A percentile compares a stretch with the other conserved stretches of the same genome.
These are phyloP conservation scores for Clitarchus hookeri DNA, from an alignment of 2,888 invertebrate genomes.

Conservation along the genomic window DNA sequence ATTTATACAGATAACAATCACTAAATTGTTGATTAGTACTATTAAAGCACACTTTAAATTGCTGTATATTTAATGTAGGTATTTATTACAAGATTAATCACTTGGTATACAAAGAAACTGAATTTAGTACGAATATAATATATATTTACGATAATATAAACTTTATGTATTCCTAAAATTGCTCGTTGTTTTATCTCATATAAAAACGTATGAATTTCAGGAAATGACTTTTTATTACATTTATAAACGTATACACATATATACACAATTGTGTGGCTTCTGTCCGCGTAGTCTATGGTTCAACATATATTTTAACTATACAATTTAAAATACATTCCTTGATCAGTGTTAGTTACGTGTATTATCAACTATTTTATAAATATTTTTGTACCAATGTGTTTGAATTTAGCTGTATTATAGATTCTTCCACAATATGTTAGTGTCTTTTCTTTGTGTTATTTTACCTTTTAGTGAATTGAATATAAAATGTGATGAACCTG, in stretches of 20 bases:
- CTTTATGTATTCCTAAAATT: background rate
- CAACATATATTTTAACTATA: background rate
- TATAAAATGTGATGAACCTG: background rate
- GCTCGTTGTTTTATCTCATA: background rate
- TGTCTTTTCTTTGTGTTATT: background rate
- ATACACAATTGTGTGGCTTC: background rate
- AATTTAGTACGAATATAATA: background rate
- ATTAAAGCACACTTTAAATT: background rate
- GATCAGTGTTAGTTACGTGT: background rate
- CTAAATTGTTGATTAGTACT: background rate
- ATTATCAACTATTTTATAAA: background rate
- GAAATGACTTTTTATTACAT: background rate
- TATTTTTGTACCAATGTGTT: conserved; percentile 9
- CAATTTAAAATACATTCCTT: background rate
- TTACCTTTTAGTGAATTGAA: background rate
- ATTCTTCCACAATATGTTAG: background rate
- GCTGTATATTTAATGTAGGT: background rate
- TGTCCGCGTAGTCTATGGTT: background rate
- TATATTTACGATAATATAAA: background rate
- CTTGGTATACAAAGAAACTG: background rate
- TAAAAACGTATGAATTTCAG: background rate
- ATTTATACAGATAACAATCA: background rate
- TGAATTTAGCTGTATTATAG: background rate
- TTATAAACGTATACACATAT: background rate
- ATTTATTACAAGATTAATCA: background rate